Evolutionary conservation across 2,113 vertebrate genomes (phyloP), one percentile per base, ranked within the genome.

Genomic region (Actenoides hombroni): DNA sequence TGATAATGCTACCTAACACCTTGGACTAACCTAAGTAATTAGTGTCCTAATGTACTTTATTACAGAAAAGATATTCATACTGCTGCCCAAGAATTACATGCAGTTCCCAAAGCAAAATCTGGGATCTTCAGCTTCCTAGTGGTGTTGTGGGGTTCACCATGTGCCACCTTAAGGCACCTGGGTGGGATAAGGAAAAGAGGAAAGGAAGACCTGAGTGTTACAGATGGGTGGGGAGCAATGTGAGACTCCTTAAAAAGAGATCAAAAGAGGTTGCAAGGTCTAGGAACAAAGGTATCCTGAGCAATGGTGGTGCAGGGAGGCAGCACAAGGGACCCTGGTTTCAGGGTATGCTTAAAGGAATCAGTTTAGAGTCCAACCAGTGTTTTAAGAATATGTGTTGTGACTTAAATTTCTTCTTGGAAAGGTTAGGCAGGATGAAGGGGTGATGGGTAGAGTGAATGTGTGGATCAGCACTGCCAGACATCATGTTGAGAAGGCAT

Each of bases 391-490:
- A 83, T 16, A 10, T 49, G 14, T 65, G 35, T 31, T 77, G 11
- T 81, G 60, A 49, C 18, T 70, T 67, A 40, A 19, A 37, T 64
- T 71, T 75, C 5, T 53, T 65, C 75, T 44, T 81, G 33, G 48
- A 88, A 89, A 77, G 13, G 16, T 54, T 49, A 75, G 53, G 19
- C 53, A 65, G 26, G n/a, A 56, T 14, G 25, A 75, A 94, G 29
- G 11, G 25, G 13, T 79, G 69, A 53, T 49, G 16, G 18, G 12
- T 5, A 59, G 31, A 76, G 9, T 64, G 53, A 80, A 92, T 16
- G 23, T 10, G 19, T 67, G 56, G 44, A 46, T 79, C 6, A 1
- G 17, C 64, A 39, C n/a, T 69, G 12, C 23, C 1, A 0, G 29
- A 23, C 8, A 42, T 46, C 31, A 12, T 7, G 31, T 73, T 65